phyloP scores from a whole-genome alignment of 1,140 invertebrate species.

The Euwallacea similis region DNA sequence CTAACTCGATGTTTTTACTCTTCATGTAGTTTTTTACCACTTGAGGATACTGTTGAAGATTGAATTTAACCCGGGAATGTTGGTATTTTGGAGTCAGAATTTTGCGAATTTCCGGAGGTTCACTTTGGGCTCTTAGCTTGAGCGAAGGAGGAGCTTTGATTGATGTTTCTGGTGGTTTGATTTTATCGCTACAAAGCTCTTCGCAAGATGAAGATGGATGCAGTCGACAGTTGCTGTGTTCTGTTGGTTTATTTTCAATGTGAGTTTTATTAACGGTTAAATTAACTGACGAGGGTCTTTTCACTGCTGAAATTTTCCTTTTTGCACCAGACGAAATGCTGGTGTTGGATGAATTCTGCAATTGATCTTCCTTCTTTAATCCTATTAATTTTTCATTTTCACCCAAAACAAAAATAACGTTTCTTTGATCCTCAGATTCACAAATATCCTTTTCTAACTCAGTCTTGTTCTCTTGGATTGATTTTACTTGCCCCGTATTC shows the following conservation, averaged over 20 bases:
- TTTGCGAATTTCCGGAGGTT: slow-evolving; percentile 44
- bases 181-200: slow-evolving; percentile 11
- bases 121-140: slow-evolving; percentile 46
- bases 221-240: slow-evolving; percentile 42
- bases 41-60: slow-evolving; percentile 69
- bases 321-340: slow-evolving; percentile 13
- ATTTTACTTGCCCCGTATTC: not conserved
- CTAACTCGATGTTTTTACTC: slow-evolving; percentile 68
- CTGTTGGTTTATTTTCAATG: slow-evolving; percentile 3
- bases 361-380: slow-evolving; percentile 54
- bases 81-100: slow-evolving; percentile 56
- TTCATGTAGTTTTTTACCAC: slow-evolving; percentile 72
- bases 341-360: not conserved
- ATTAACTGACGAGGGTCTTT: slow-evolving; percentile 29
- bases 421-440: slow-evolving; percentile 10
- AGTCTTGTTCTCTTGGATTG: not conserved
- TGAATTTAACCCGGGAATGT: slow-evolving; percentile 70
- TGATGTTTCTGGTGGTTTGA: slow-evolving; percentile 8
- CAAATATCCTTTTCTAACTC: not conserved
- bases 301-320: slow-evolving; percentile 30
- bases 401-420: slow-evolving; percentile 75
- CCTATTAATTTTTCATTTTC: slow-evolving; percentile 69
- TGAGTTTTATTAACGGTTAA: not conserved
- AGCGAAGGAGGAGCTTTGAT: slow-evolving; percentile 20
- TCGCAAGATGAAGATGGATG: slow-evolving; percentile 44